Evolutionary conservation across 1,140 invertebrate species (phyloP).

Genomic region (Cotesia glomerata): DNA sequence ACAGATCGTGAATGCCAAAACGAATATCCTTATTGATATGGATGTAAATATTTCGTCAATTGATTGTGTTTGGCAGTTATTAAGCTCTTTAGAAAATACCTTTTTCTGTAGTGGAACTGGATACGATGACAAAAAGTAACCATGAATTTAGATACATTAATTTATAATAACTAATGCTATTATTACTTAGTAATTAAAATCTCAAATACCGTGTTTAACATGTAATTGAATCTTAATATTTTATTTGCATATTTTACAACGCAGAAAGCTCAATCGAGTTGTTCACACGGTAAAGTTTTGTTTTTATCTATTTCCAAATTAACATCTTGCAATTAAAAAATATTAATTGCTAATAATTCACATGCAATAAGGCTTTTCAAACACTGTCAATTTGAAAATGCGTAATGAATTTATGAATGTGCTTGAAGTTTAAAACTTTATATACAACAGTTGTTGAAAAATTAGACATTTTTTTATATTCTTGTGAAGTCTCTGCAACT

Average conservation of each 20-base stretch:
- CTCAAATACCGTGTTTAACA: background rate
- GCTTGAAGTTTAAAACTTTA: no score
- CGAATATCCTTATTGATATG: constrained; percentile 7
- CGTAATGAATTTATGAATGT: no score
- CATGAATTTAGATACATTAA: constrained; percentile 7
- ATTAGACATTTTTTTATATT: no score
- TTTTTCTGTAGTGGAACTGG: constrained; percentile 17
- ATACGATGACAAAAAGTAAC: constrained; percentile 15
- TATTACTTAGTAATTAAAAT: constrained; percentile 6
- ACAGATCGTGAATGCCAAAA: constrained; percentile 4
- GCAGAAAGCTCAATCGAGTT: constrained; percentile 9
- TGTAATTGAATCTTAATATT: constrained; percentile 6
- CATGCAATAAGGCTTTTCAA: no score
- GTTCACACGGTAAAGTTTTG: constrained; percentile 10
- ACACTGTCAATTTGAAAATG: no score
- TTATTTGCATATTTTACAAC: constrained; percentile 2
- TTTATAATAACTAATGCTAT: constrained; percentile 6
- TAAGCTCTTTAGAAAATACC: constrained; percentile 1
- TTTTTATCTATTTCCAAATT: constrained; percentile 1
- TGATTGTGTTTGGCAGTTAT: constrained; percentile 5
- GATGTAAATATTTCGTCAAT: constrained; percentile 10
- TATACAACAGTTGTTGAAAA: no score
- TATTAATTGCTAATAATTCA: no score
- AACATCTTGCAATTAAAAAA: background rate
- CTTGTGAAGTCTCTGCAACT: no score